Percentiles rank a stretch among this genome's conserved stretches.
These are phyloP conservation scores for Gambelia wislizenii DNA, from an alignment of 2,797 vertebrate genomes.

Conservation along the genomic window DNA sequence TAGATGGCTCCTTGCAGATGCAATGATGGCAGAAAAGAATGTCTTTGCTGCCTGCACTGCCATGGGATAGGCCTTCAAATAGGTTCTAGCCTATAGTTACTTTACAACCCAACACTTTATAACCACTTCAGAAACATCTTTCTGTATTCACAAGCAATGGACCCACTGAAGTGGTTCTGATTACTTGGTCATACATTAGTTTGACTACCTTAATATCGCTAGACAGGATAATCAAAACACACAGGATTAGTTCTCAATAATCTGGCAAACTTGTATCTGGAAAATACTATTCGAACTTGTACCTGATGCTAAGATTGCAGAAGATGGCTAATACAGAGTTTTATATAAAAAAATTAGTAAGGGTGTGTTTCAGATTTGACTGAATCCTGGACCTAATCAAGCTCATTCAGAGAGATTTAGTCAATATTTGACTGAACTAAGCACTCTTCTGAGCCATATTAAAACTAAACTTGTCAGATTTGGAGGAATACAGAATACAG, in stretches of 20 bases:
- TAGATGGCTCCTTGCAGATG: background rate
- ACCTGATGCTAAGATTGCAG: background rate
- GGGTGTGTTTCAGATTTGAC: no score
- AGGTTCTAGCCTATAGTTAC: no score
- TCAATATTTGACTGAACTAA: no score
- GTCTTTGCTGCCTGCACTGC: background rate
- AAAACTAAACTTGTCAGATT: no score
- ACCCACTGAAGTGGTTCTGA: background rate
- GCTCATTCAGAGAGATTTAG: no score
- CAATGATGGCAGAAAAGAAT: background rate
- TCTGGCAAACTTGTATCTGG: background rate
- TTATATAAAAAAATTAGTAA: no score
- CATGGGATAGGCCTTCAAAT: no score
- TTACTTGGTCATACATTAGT: background rate
- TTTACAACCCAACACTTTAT: background rate
- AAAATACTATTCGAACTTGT: background rate
- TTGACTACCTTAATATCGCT: background rate
- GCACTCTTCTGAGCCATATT: no score
- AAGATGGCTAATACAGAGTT: background rate
- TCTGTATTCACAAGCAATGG: background rate
- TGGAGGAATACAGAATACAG: no score
- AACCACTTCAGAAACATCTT: background rate
- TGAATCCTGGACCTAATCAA: no score
- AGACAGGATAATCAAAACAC: background rate
- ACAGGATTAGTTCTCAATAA: background rate